These are phyloP conservation scores for Atherinosoma microstoma DNA, from an alignment of 2,797 vertebrate genomes.

Conservation along the genomic window DNA sequence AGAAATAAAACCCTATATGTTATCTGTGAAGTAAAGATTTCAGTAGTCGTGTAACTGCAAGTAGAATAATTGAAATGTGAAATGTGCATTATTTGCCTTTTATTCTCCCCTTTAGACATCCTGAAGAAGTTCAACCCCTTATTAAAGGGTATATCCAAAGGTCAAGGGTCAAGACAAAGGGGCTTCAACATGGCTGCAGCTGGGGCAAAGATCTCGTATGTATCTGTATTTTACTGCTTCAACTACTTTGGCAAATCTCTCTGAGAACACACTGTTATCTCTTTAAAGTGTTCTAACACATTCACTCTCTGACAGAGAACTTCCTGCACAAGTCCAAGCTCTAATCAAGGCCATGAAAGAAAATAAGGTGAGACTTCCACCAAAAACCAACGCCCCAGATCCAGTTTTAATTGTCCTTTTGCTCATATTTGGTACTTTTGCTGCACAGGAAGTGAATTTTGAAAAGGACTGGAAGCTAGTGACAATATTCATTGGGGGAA, in stretches of 20 bases:
- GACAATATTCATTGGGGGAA: slow-evolving; percentile 88
- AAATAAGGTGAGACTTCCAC: slow-evolving; percentile 77
- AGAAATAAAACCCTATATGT: too few species aligned
- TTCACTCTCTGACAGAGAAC: slow-evolving; percentile 78
- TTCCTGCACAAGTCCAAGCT: slow-evolving; percentile 81
- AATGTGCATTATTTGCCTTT: background rate
- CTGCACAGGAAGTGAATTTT: slow-evolving; percentile 86
- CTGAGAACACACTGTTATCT: background rate
- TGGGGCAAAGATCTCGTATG: slow-evolving; percentile 85
- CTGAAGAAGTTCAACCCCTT: slow-evolving; percentile 90
- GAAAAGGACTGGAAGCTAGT: slow-evolving; percentile 93
- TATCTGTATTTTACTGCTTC: background rate
- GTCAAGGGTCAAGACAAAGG: slow-evolving; percentile 58
- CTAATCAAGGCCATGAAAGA: slow-evolving; percentile 86
- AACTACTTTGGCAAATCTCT: background rate
- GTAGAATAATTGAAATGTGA: too few species aligned
- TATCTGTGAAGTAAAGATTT: too few species aligned
- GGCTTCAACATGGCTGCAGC: slow-evolving; percentile 88
- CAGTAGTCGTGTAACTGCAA: too few species aligned
- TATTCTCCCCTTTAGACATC: slow-evolving; percentile 83
- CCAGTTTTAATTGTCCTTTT: background rate
- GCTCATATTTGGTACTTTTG: slow-evolving; percentile 20
- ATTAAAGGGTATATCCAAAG: slow-evolving; percentile 88
- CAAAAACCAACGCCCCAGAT: background rate
- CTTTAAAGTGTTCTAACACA: background rate